A percentile compares a stretch with the other conserved stretches of the same genome.
Conservation (phyloP, 2,113 vertebrate species). For the Mystacornis crossleyi region DNA sequence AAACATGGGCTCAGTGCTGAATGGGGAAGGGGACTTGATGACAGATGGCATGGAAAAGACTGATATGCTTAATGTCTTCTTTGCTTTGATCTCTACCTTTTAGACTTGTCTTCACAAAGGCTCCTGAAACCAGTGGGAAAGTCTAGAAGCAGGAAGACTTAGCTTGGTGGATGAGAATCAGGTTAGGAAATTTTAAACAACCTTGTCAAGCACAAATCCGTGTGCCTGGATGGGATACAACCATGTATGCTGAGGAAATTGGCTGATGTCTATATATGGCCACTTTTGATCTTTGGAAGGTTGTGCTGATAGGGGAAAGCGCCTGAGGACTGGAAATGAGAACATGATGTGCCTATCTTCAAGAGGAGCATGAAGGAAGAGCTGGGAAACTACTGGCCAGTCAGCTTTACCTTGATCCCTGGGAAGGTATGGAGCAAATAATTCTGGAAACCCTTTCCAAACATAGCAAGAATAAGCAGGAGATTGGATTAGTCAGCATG, state of each 20-base stretch:
- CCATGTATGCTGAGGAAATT: neutral
- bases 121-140: neutral
- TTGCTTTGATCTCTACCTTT: neutral
- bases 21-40: neutral
- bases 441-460: neutral
- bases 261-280: neutral
- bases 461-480: neutral
- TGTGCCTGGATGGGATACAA: neutral
- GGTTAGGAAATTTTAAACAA: rapidly evolving
- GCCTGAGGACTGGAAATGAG: neutral
- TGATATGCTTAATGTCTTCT: neutral
- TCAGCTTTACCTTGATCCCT: neutral
- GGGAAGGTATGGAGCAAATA: neutral
- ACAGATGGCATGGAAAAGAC: neutral
- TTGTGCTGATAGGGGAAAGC: neutral
- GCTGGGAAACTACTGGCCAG: neutral
- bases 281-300: neutral
- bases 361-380: neutral
- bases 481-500: neutral
- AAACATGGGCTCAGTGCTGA: neutral
- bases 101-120: neutral
- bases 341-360: neutral
- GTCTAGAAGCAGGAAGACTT: neutral
- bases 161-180: neutral
- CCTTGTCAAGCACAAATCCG: neutral